Base-by-base conservation (phyloP, 2,113 vertebrate species). In the Brachyhypopomus occidentalis region DNA sequence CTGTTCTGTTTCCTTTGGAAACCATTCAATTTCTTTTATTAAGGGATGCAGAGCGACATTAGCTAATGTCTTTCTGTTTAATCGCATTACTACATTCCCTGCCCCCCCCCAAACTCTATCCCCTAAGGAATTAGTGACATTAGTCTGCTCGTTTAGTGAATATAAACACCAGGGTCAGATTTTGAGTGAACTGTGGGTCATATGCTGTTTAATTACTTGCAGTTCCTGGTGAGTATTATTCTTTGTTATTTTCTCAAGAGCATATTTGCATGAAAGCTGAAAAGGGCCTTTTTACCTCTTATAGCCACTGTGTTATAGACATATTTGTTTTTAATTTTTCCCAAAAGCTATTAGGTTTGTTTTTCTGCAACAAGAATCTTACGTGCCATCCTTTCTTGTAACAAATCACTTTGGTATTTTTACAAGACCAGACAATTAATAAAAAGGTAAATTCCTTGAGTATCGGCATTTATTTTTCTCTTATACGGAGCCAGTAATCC, bases 11-110 rank as follows among this genome's bases (percentile, higher is more conserved):
- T 89, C 84, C 75, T 89, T 86, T 90, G 85, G 88, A 88, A 88
- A 86, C 4, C 59, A 45, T 72, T 59, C 3, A 64, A 69, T 79
- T 81, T 75, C 59, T n/a, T 80, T 73, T 79, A 88, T 86, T 89
- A 85, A 83, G 23, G 23, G 78, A 85, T 75, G 75, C 84, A 72
- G 59, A 83, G 81, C 84, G 88, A 55, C 74, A 78, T 90, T 89
- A 84, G 82, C 83, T 91, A 87, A 93, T 92, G 80, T 89, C 83
- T 92, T 92, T 89, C 84, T 88, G 86, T 89, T 87, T 87, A 89
- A 92, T 88, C 87, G 88, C 84, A 63, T 91, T 90, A 86, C 79
- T 83, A 77, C 78, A 83, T 83, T 80, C 78, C 77, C 88, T 86
- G 83, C 83, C n/a, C n/a, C 63, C 48, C 63, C 62, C 64, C 78